Evolutionary conservation across 2,888 invertebrate genomes (phyloP).

Genomic region (Fragum fragum): DNA sequence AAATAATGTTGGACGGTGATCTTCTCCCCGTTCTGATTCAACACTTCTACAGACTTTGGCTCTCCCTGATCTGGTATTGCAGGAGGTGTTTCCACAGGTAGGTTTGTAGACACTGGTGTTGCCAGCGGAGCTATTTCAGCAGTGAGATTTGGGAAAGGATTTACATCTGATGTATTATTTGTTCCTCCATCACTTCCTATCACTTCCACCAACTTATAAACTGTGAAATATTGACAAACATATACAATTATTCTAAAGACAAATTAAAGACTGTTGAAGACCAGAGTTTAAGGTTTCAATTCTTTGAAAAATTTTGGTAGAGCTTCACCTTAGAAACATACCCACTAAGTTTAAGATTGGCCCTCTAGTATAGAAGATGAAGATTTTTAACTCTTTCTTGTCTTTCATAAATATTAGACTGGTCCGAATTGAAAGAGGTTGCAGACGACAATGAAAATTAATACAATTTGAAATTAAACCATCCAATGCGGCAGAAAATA

Average conservation of each 20-base stretch:
- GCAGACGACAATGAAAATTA: too few relatives aligned
- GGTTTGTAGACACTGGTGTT: neutral
- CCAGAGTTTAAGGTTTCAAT: too few relatives aligned
- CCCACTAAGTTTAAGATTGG: too few relatives aligned
- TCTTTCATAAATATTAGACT: neutral
- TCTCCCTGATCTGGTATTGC: constrained; percentile 16
- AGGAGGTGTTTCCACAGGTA: neutral
- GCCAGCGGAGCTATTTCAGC: neutral
- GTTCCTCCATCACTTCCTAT: neutral
- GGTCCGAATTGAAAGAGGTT: neutral
- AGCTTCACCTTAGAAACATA: too few relatives aligned
- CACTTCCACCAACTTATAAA: neutral
- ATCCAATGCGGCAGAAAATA: too few relatives aligned
- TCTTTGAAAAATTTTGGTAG: too few relatives aligned
- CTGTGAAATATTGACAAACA: too few relatives aligned
- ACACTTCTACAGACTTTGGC: neutral
- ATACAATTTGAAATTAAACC: too few relatives aligned
- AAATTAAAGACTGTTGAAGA: too few relatives aligned
- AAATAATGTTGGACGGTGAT: constrained; percentile 72
- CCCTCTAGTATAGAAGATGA: too few relatives aligned
- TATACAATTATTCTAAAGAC: too few relatives aligned
- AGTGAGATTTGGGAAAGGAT: neutral
- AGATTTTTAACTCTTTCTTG: neutral
- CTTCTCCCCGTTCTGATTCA: constrained; percentile 51
- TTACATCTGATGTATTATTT: neutral